These are phyloP conservation scores for Amphiura filiformis DNA, from an alignment of 35 echinoderm and acorn worm genomes.

Conservation along the genomic window DNA sequence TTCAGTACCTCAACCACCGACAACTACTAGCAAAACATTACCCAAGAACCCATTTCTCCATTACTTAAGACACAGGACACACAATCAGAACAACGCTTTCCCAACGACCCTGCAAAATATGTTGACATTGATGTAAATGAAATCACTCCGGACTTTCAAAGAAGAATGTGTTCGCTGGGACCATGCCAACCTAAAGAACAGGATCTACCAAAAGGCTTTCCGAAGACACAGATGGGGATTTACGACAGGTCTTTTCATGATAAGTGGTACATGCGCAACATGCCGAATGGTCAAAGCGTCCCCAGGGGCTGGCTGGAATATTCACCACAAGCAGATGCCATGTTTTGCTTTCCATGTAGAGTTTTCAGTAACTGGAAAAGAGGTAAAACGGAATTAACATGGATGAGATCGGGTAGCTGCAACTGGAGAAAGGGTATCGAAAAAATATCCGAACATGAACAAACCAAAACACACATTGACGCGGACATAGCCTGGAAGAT, in stretches of 20 bases:
- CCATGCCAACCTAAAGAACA: background rate
- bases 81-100: no score
- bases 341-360: conserved; percentile 25
- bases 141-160: background rate
- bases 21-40: no score
- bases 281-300: background rate
- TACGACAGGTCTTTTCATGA: background rate
- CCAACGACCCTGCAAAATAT: no score
- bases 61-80: no score
- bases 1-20: no score
- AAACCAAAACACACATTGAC: background rate
- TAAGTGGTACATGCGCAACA: background rate
- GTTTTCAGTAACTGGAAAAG: conserved; percentile 1
- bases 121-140: no score
- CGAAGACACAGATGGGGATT: background rate
- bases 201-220: background rate
- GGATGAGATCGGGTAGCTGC: background rate
- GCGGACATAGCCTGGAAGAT: background rate
- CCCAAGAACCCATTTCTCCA: no score
- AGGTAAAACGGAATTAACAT: background rate
- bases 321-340: background rate
- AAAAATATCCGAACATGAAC: conserved; percentile 20
- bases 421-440: conserved; percentile 27
- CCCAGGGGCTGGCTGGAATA: conserved; percentile 27
- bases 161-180: background rate